These are phyloP conservation scores for Oxygymnocypris stewartii DNA, from an alignment of 2,113 vertebrate species.

Conservation along the genomic window DNA sequence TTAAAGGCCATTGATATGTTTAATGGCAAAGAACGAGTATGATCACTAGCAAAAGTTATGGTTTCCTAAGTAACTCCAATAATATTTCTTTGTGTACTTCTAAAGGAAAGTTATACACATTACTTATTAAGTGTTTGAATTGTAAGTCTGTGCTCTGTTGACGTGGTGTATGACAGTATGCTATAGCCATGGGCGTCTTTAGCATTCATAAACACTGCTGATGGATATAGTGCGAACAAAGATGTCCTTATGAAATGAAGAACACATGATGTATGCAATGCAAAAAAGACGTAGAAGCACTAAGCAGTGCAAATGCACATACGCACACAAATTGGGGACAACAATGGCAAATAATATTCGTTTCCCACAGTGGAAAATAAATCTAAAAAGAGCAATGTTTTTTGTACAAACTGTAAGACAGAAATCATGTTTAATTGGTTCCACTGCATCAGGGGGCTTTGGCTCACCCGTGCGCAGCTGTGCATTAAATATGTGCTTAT, in stretches of 20 bases:
- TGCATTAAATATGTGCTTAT: background rate
- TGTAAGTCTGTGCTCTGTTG: background rate
- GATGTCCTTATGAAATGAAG: constrained; percentile 19
- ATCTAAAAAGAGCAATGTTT: background rate
- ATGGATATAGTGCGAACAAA: constrained; percentile 18
- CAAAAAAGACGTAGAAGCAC: background rate
- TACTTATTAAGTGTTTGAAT: background rate
- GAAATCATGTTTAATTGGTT: constrained; percentile 29
- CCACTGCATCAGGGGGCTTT: background rate
- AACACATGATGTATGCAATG: background rate
- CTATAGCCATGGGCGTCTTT: constrained; percentile 8
- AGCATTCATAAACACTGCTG: constrained; percentile 13
- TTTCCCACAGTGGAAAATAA: background rate
- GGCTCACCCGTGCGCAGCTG: background rate
- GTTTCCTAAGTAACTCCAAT: background rate
- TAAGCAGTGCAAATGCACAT: background rate
- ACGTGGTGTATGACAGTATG: background rate
- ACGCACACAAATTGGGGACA: background rate
- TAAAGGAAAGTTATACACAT: background rate
- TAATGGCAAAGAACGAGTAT: background rate
- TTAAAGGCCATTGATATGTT: too few species aligned
- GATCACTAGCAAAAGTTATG: background rate
- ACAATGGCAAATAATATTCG: background rate
- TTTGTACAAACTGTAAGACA: background rate
- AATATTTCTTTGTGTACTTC: background rate